phyloP scores from a whole-genome alignment of 2,797 vertebrate species.

The Cuniculus paca region DNA sequence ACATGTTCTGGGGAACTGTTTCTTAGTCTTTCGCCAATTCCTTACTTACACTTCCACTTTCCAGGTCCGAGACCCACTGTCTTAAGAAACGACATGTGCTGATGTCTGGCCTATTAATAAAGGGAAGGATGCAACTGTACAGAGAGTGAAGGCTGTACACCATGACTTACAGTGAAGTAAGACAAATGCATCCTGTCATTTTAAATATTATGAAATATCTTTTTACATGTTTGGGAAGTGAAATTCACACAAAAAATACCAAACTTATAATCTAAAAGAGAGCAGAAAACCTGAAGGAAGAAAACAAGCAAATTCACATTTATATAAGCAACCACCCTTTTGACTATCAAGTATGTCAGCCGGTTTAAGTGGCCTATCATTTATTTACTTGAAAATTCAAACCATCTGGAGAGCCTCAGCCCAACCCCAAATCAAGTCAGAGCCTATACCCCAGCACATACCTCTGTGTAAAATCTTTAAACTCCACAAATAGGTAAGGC shows the following conservation, averaged over 20 bases:
- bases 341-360: constrained; percentile 25
- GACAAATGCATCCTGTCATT: neutral
- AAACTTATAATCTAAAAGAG: constrained; percentile 9
- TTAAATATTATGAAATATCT: constrained; percentile 37
- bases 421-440: neutral
- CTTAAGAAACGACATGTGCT: neutral
- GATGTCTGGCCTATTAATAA: neutral
- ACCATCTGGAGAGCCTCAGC: neutral
- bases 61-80: neutral
- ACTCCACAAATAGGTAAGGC: constrained; percentile 99
- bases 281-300: neutral
- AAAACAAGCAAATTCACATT: constrained; percentile 35
- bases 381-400: constrained; percentile 55
- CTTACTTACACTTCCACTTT: constrained; percentile 40
- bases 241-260: constrained; percentile 31
- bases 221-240: constrained; percentile 53
- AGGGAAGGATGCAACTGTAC: neutral
- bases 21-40: neutral
- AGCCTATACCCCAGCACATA: constrained; percentile 87
- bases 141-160: neutral
- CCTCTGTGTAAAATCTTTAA: constrained; percentile 99
- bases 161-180: neutral
- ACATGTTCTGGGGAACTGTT: neutral
- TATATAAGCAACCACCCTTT: neutral
- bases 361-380: constrained; percentile 37